Evolutionary conservation across 2,113 vertebrate genomes (phyloP).

Genomic region (Oryzias javanicus): DNA sequence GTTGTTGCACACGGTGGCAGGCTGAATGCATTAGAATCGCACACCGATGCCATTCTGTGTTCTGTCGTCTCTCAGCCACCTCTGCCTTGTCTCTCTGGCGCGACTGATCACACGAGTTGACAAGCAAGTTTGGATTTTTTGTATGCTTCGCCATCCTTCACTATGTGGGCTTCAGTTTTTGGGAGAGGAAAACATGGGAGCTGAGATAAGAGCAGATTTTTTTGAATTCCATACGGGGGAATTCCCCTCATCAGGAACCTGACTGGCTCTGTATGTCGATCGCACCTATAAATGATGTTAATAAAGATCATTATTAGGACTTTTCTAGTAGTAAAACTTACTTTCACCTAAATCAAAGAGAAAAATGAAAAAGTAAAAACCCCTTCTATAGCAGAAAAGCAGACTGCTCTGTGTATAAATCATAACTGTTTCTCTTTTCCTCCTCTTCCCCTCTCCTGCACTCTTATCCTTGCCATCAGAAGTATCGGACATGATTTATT

Average conservation of each 20-base stretch:
- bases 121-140: constrained; percentile 70
- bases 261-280: constrained; percentile 31
- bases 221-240: constrained; percentile 34
- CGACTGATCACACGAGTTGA: constrained; percentile 76
- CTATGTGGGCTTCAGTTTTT: constrained; percentile 54
- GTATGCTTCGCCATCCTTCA: constrained; percentile 45
- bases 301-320: constrained; percentile 45
- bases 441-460: constrained; percentile 54
- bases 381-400: constrained; percentile 39
- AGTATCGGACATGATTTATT: constrained; percentile 67
- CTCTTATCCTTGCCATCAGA: constrained; percentile 71
- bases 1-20: constrained; percentile 74
- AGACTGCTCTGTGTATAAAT: constrained; percentile 62
- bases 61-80: constrained; percentile 74
- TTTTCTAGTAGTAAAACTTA: constrained; percentile 5
- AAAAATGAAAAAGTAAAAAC: constrained; percentile 45
- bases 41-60: constrained; percentile 64
- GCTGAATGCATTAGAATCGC: constrained; percentile 76
- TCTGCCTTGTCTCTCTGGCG: constrained; percentile 66
- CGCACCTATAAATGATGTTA: constrained; percentile 30
- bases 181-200: constrained; percentile 47
- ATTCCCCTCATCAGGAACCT: constrained; percentile 40
- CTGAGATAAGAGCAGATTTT: constrained; percentile 43
- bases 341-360: constrained; percentile 39
- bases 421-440: constrained; percentile 58